Base-by-base conservation (phyloP, 2,888 invertebrate species). In the Nymphalis c-album region DNA sequence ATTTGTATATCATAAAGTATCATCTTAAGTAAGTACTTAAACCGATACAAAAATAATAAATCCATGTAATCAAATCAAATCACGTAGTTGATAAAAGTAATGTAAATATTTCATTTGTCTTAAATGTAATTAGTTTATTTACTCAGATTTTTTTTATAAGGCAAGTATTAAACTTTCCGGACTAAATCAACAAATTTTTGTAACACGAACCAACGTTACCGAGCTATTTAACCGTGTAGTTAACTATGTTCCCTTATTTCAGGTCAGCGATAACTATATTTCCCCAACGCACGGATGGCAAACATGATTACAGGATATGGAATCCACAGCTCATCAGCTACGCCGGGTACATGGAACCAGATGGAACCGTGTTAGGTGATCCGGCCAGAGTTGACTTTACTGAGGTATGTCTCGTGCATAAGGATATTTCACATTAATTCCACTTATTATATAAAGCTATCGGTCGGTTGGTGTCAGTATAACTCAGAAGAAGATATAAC, bases 231-330 rank as follows among this genome's bases (percentile, higher is more conserved):
- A 35, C 40, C 20, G 46, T 31, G 26, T 31, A 6, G 26, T 6
- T 31, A 31, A 31, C 26, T 31, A 31, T 31, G 6, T 61, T 20
- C 20, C 31, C 35, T 62, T 16, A 63, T 51, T 80, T 47, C 87
- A 98, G 98, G 84, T 98, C 98, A 18, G 98, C 98, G 50, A 98
- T 98, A 79, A 98, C 98, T 45, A 94, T 98, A 81, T 98, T 98
- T 89, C 98, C 98, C 2, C 98, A 98, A 85, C 93, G 98, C 22
- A 97, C 97, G n/a, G 97, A 97, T 79, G 96, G 95, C 0, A 95
- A 95, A 73, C 97, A 97, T 76, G 98, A 98, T 90, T 98, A 95
- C 86, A 94, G 97, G 68, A 95, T 98, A 69, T 98, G 98, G 98
- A 98, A 98, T 86, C 93, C 94, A 0, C 98, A 98, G 87, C 93